Percentiles rank a stretch among this genome's conserved stretches.
These are phyloP conservation scores for Heloderma charlesbogerti DNA, from an alignment of 2,113 vertebrate genomes.

Conservation along the genomic window DNA sequence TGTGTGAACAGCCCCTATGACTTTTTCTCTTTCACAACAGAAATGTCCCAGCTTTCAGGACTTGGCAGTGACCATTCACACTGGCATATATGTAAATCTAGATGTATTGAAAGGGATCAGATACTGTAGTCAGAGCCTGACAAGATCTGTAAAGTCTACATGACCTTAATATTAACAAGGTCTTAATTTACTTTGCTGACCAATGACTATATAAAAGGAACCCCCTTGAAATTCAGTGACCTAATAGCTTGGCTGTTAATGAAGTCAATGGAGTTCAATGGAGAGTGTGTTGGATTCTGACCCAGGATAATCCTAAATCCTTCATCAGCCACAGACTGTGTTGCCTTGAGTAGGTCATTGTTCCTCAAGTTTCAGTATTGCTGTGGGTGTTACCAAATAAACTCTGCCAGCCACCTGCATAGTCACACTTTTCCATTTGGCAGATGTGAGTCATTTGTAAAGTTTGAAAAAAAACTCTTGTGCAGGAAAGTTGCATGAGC, in stretches of 20 bases:
- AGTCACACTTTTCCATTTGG: too few relatives aligned
- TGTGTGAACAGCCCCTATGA: too few relatives aligned
- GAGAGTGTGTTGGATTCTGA: not conserved
- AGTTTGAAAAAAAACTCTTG: not conserved
- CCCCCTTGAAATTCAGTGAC: too few relatives aligned
- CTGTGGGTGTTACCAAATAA: not conserved
- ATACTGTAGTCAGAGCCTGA: not conserved
- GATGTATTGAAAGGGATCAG: too few relatives aligned
- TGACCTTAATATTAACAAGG: too few relatives aligned
- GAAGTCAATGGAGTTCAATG: not conserved
- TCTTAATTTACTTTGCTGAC: not conserved
- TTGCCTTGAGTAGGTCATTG: not conserved
- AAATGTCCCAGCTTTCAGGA: too few relatives aligned
- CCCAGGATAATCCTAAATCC: not conserved
- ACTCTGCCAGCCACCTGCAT: not conserved
- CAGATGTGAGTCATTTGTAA: not conserved
- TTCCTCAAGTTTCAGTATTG: not conserved
- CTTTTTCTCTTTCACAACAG: too few relatives aligned
- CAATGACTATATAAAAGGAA: not conserved
- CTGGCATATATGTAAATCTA: too few relatives aligned
- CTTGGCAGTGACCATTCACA: too few relatives aligned
- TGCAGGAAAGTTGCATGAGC: not conserved
- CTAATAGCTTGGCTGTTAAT: not conserved
- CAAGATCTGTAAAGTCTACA: too few relatives aligned
- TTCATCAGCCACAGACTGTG: not conserved